Conservation (phyloP, 1,140 invertebrate genomes). For the Hyles vespertilio region DNA sequence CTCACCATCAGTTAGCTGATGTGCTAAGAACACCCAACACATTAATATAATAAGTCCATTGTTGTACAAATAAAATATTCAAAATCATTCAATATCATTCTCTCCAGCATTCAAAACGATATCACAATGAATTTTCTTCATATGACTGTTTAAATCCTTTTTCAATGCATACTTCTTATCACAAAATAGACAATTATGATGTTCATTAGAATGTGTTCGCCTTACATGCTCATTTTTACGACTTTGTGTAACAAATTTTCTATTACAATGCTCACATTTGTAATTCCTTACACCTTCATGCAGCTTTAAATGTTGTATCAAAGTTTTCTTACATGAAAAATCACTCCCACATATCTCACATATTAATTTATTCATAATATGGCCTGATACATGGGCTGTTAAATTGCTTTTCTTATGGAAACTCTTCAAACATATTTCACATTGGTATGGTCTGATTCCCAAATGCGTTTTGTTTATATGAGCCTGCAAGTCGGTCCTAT, state of each 20-base stretch:
- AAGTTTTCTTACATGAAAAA: constrained; percentile 43
- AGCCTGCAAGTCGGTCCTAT: constrained; percentile 41
- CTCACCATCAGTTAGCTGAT: no score
- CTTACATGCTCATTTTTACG: constrained; percentile 51
- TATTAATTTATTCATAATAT: constrained; percentile 34
- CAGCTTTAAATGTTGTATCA: constrained; percentile 44
- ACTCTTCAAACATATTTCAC: constrained; percentile 43
- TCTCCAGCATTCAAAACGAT: not conserved
- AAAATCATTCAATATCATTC: no score
- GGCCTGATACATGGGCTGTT: constrained; percentile 37
- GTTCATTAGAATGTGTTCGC: constrained; percentile 41
- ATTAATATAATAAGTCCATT: no score
- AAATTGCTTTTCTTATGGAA: constrained; percentile 55
- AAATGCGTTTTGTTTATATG: constrained; percentile 53
- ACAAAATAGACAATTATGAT: constrained; percentile 40
- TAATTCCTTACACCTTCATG: constrained; percentile 44
- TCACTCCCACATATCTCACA: constrained; percentile 49
- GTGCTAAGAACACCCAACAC: no score
- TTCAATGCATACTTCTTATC: constrained; percentile 49
- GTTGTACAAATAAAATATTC: no score
- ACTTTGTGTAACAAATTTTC: constrained; percentile 44
- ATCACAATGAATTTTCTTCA: constrained; percentile 37
- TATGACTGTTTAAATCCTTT: constrained; percentile 48
- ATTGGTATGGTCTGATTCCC: constrained; percentile 36
- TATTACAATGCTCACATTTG: constrained; percentile 43